Base-by-base conservation (phyloP, 2,888 invertebrate genomes). In the Tetragonisca angustula region DNA sequence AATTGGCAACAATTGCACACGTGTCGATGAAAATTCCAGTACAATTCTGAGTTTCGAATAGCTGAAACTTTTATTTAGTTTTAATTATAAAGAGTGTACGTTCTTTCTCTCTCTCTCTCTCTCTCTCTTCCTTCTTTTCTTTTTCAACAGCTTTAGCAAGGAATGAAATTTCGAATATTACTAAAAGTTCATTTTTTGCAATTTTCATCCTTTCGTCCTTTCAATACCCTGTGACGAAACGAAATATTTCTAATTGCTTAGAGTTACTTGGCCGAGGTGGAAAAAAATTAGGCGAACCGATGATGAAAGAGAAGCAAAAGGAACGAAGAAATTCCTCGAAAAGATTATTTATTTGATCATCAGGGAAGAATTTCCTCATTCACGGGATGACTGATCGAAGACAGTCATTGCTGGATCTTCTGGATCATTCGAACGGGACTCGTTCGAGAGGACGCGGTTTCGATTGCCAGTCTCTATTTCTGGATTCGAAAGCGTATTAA, bases 291-390 rank as follows among this genome's bases (percentile, higher is more conserved):
- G 36, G 54, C 56, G 67, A 61, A 56, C 43, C 32, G 32, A 32
- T 54, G 65, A 76, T 52, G 13, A 27, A 62, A 65, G 21, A n/a
- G 72, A 49, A 74, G 50, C 61, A n/a, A 65, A 76, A 76, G 32
- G 71, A 74, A 70, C 79, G 70, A 77, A 72, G 81, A 76, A 78
- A 87, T 85, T 83, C 36, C 36, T 36, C 36, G 43, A 43, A 36
- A 43, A 9, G 9, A 82, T 79, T 89, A 87, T 87, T 90, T 88
- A 91, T 91, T 91, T 90, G 87, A 87, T 86, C 86, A 87, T 43
- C 89, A 88, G 85, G 86, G 88, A 79, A 87, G 89, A 90, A 85
- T 87, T 86, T 84, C 82, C 84, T 84, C 86, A 83, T 81, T 84
- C 82, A 71, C 24, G 67, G 70, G 68, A 73, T 83, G 81, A 82